These are phyloP conservation scores for Vidua chalybeata DNA, from an alignment of 2,113 vertebrate species.

Conservation along the genomic window DNA sequence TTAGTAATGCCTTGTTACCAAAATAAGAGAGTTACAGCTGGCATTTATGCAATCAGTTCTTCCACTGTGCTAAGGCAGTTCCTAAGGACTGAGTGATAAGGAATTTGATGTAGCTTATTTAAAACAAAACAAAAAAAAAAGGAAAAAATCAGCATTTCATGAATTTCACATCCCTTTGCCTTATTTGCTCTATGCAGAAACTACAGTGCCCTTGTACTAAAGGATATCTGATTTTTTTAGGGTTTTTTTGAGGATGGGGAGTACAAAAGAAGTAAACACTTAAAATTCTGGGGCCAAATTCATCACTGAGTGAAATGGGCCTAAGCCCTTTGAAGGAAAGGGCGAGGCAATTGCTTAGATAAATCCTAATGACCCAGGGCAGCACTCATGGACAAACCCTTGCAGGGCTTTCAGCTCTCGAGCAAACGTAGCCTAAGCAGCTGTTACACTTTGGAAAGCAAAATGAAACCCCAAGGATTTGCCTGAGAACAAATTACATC, in stretches of 20 bases:
- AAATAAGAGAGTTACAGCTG: conserved; percentile 56
- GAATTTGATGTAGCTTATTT: background rate
- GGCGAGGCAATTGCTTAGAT: background rate
- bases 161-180: background rate
- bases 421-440: background rate
- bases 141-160: background rate
- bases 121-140: background rate
- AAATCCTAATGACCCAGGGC: conserved; percentile 19
- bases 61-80: conserved; percentile 16
- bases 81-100: background rate
- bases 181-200: background rate
- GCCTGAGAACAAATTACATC: conserved; percentile 19
- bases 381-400: background rate
- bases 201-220: background rate
- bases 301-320: background rate
- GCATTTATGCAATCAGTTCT: conserved; percentile 50
- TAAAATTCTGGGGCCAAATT: background rate
- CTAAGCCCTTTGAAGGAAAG: background rate
- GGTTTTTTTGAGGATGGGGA: background rate
- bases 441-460: conserved; percentile 10
- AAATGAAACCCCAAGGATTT: conserved; percentile 26
- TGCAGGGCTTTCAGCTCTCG: background rate
- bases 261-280: background rate
- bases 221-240: background rate
- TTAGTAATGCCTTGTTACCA: conserved; percentile 32